Percentiles rank a stretch among this genome's conserved stretches.
phyloP scores from a whole-genome alignment of 2,888 invertebrate genomes.

The Patella pellucida region DNA sequence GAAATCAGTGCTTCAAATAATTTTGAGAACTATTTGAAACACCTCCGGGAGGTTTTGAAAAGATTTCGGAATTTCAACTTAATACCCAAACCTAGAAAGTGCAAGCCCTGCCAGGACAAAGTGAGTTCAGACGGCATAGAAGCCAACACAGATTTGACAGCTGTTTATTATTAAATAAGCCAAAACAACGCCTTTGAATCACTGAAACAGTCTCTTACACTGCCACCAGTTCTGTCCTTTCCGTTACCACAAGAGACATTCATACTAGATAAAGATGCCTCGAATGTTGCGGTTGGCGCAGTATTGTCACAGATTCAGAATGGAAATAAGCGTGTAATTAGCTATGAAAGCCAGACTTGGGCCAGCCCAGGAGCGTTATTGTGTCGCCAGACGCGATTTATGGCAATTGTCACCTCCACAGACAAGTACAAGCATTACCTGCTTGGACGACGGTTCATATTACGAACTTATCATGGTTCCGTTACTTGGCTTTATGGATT shows the following conservation, averaged over 20 bases:
- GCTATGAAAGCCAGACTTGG: constrained; percentile 16
- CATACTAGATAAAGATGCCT: constrained; percentile 20
- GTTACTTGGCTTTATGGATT: constrained; percentile 21
- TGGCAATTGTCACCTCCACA: constrained; percentile 21
- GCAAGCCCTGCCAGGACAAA: constrained; percentile 28
- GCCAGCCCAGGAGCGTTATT: constrained; percentile 20
- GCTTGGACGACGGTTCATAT: constrained; percentile 10
- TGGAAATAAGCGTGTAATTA: constrained; percentile 13
- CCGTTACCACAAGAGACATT: constrained; percentile 15
- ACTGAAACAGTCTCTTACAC: constrained; percentile 9
- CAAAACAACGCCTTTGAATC: constrained; percentile 4
- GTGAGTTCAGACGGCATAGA: constrained; percentile 24
- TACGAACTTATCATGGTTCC: constrained; percentile 19
- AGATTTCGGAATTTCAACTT: constrained; percentile 27
- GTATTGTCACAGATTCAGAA: constrained; percentile 20
- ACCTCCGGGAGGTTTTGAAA: constrained; percentile 28
- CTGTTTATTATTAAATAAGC: constrained; percentile 19
- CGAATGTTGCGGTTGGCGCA: constrained; percentile 13
- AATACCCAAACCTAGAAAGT: constrained; percentile 37
- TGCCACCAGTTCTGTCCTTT: neutral
- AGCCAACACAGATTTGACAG: constrained; percentile 10
- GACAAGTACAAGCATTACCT: constrained; percentile 20
- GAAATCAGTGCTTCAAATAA: constrained; percentile 29
- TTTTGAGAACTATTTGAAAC: constrained; percentile 28
- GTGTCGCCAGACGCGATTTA: constrained; percentile 23